These are phyloP conservation scores for Emberiza fucata DNA, from an alignment of 2,113 vertebrate species.

Conservation along the genomic window DNA sequence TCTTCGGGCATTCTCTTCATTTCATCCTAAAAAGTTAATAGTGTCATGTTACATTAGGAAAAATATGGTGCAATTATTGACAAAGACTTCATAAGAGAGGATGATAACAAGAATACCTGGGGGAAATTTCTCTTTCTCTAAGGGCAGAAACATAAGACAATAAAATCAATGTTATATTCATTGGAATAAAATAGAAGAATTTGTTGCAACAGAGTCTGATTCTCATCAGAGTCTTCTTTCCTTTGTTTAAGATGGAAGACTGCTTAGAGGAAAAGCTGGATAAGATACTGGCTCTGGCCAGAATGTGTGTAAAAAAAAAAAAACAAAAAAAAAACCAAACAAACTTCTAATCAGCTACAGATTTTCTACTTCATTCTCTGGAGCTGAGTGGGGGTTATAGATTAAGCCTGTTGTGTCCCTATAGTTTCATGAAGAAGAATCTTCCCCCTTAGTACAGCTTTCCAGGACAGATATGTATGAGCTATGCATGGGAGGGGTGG, in stretches of 20 bases:
- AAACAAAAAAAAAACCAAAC: neutral
- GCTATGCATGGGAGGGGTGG: neutral
- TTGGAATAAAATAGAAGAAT: slow-evolving; percentile 15
- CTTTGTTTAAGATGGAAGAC: slow-evolving; percentile 30
- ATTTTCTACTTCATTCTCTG: neutral
- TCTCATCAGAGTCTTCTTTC: neutral
- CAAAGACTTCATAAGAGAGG: slow-evolving; percentile 28
- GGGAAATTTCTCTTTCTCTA: slow-evolving; percentile 49
- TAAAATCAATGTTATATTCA: slow-evolving; percentile 44
- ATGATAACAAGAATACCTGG: slow-evolving; percentile 22
- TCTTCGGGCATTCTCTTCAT: slow-evolving; percentile 23
- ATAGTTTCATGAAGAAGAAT: neutral
- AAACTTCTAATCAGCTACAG: slow-evolving; percentile 31
- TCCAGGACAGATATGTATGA: neutral
- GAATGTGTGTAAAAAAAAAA: neutral
- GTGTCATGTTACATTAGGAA: slow-evolving; percentile 23
- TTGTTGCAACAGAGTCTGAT: slow-evolving; percentile 10
- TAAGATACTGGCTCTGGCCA: neutral
- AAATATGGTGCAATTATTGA: slow-evolving; percentile 44
- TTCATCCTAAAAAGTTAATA: slow-evolving; percentile 32
- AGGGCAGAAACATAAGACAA: neutral
- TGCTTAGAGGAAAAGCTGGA: slow-evolving; percentile 21
- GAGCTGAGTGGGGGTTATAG: neutral
- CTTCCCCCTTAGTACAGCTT: neutral
- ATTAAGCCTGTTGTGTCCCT: neutral